Conservation (phyloP, 30 jellyfish, hydroid and myxozoan genomes). For the Aurelia sp. region DNA sequence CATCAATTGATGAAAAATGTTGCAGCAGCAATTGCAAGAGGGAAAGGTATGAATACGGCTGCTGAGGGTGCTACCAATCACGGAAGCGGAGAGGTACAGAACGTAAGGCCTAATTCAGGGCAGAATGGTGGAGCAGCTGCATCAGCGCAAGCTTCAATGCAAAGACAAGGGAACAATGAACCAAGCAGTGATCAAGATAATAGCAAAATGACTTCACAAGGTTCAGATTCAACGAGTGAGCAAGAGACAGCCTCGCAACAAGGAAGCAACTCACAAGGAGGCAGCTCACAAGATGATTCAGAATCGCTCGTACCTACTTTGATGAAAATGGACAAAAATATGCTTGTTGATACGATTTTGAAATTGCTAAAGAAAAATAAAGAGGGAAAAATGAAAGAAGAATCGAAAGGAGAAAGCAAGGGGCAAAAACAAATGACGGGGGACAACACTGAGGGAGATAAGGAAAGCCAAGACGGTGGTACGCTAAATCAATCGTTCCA, state of each 20-base stretch:
- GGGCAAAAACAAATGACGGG: conserved; percentile 24
- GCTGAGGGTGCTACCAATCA: neutral
- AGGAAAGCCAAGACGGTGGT: conserved; percentile 35
- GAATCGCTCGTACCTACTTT: conserved; percentile 56
- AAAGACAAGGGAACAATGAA: conserved; percentile 10
- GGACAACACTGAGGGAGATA: conserved; percentile 34
- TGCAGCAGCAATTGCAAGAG: conserved; percentile 66
- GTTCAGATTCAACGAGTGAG: neutral
- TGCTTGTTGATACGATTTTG: conserved; percentile 70
- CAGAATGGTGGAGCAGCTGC: neutral
- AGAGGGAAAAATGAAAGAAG: conserved; percentile 10
- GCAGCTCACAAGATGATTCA: conserved; percentile 8
- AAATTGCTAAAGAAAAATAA: conserved; percentile 75
- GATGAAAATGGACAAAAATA: conserved; percentile 82
- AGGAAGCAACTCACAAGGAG: conserved; percentile 25
- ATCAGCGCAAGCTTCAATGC: neutral
- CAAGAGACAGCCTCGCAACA: conserved; percentile 6
- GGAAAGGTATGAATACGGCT: conserved; percentile 3
- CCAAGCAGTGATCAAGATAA: conserved; percentile 8
- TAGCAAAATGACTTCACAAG: neutral
- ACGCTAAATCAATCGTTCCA: conserved; percentile 46
- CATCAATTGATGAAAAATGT: conserved; percentile 65
- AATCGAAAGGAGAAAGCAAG: conserved; percentile 36
- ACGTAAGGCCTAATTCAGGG: neutral
- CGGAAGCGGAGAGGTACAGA: conserved; percentile 12